These are phyloP conservation scores for Lycaena phlaeas DNA, from an alignment of 2,888 invertebrate species.

Conservation along the genomic window DNA sequence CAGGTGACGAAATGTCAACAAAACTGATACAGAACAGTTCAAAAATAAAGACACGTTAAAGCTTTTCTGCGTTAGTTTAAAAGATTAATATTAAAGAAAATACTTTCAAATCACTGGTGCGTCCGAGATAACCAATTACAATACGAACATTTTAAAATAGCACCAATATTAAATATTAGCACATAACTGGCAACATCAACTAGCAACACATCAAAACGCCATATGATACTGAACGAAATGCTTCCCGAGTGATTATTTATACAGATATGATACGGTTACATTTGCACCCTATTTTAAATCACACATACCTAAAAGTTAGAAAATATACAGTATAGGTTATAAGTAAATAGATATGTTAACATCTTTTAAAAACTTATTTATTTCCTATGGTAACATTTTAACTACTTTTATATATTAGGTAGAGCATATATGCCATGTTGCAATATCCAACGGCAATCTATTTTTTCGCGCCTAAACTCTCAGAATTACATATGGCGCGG, in stretches of 20 bases:
- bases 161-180: slow-evolving; percentile 66
- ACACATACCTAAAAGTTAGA: slow-evolving; percentile 45
- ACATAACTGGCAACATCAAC: slow-evolving; percentile 32
- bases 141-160: slow-evolving; percentile 54
- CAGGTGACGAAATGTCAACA: slow-evolving; percentile 36
- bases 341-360: slow-evolving; percentile 55
- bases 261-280: slow-evolving; percentile 14
- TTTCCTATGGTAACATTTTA: slow-evolving; percentile 62
- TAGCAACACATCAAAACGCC: slow-evolving; percentile 41
- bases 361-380: slow-evolving; percentile 42
- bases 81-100: background rate
- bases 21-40: too few relatives aligned
- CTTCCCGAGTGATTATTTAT: slow-evolving; percentile 12
- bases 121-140: slow-evolving; percentile 24
- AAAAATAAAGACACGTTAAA: background rate
- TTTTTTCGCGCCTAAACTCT: background rate
- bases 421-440: background rate
- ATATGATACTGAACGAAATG: slow-evolving; percentile 16
- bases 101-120: slow-evolving; percentile 56
- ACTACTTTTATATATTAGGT: slow-evolving; percentile 14
- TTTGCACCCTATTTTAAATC: slow-evolving; percentile 42
- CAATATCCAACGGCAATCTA: background rate
- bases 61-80: background rate
- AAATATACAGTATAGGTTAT: slow-evolving; percentile 49
- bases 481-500: background rate